Conservation (phyloP, 2,888 invertebrate species). For the Alsophila aescularia region DNA sequence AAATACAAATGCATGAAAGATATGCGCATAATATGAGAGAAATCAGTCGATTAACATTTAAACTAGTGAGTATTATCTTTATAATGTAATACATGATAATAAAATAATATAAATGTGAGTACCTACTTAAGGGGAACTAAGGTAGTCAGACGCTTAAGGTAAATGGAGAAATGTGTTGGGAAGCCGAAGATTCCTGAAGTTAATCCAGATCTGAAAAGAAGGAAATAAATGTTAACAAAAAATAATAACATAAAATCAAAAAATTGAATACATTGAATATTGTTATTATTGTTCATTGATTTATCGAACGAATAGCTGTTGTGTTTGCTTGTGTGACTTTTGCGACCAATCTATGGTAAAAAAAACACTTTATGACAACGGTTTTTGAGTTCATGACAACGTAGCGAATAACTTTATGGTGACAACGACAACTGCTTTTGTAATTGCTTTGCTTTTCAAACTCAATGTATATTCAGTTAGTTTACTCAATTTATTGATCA, state of each 20-base stretch:
- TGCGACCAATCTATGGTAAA: no score
- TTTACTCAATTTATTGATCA: no score
- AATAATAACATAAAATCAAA: background rate
- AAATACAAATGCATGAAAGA: constrained; percentile 73
- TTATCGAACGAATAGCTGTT: no score
- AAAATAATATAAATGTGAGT: constrained; percentile 32
- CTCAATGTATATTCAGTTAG: no score
- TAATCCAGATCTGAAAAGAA: constrained; percentile 63
- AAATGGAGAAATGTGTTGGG: constrained; percentile 52
- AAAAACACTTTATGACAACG: no score
- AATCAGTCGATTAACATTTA: constrained; percentile 70
- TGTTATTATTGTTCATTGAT: no score
- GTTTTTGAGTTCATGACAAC: no score
- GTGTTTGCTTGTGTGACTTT: no score
- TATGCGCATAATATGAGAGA: constrained; percentile 63
- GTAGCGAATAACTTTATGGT: no score
- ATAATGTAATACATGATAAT: constrained; percentile 35
- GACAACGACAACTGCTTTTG: no score
- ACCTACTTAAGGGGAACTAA: constrained; percentile 28
- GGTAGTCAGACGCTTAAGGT: constrained; percentile 6
- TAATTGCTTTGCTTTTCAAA: no score
- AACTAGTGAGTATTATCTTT: constrained; percentile 74
- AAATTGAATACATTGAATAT: no score
- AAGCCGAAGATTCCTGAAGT: constrained; percentile 51
- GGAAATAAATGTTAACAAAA: constrained; percentile 43